Evolutionary conservation across 2,113 vertebrate species (phyloP).

Genomic region (Caranx ignobilis): DNA sequence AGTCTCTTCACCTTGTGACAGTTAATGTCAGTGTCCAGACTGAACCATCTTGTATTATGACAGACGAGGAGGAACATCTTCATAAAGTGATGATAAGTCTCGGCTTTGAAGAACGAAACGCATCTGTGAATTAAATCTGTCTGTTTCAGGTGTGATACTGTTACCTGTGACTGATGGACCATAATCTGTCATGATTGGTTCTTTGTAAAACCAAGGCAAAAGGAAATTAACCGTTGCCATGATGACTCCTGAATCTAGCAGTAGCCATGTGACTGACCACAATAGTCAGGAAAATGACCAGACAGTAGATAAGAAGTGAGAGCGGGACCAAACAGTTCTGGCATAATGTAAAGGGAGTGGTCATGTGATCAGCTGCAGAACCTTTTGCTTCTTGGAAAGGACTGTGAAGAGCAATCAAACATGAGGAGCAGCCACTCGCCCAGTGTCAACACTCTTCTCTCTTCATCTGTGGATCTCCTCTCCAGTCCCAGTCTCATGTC

Average conservation of each 20-base stretch:
- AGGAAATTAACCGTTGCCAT: not conserved
- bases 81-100: no score
- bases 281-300: no score
- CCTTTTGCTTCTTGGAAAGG: not conserved
- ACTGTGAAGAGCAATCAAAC: not conserved
- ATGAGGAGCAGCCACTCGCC: constrained; percentile 2
- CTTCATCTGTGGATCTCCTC: constrained; percentile 12
- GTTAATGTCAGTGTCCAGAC: not conserved
- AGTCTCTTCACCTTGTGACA: not conserved
- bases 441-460: not conserved
- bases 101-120: no score
- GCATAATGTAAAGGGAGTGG: not conserved
- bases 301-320: no score
- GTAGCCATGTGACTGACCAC: no score
- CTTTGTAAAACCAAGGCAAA: not conserved
- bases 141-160: not conserved
- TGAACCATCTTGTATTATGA: no score
- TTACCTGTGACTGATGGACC: not conserved
- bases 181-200: not conserved
- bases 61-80: no score
- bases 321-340: not conserved
- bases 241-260: not conserved
- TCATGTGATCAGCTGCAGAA: not conserved
- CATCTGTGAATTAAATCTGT: not conserved
- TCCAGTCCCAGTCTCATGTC: not conserved